Base-by-base conservation (phyloP, 2,797 vertebrate species). In the Tinamus major region DNA sequence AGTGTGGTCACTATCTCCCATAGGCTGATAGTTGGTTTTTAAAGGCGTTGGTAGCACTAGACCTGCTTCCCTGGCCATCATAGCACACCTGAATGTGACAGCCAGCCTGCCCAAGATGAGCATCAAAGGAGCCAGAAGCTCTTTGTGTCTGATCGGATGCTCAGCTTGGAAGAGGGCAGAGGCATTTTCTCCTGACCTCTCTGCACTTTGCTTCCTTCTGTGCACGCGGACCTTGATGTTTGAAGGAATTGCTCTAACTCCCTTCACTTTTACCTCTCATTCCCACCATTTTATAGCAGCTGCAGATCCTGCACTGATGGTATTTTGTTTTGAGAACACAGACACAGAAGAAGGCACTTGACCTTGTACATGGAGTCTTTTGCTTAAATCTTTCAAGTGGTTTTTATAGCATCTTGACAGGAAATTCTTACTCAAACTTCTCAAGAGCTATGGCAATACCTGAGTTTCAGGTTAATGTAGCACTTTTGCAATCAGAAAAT, bases 141-240 rank as follows among this genome's bases (percentile, higher is more conserved):
- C 53, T 58, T 79, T 56, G 27, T 55, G 41, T 3, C 56, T 29
- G n/a, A 41, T 37, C 33, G 37, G 48, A 37, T 33, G 42, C 42
- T 48, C 16, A 2, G 11, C 2, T 5, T 35, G 62, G 14, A 8
- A 33, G 3, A 26, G 51, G 63, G 20, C 55, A 19, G 75, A 46
- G 31, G 62, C 17, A 2, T 27, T 16, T 46, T 39, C 41, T n/a
- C 2, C 51, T 53, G 51, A 29, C 51, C 51, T 29, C 51, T 53
- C 51, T 5, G 16, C 31, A 9, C 8, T 4, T 18, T 37, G 41
- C 29, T 6, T 59, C 29, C 18, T 16, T 3, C 12, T n/a, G 3
- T 3, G 4, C 0, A 6, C 24, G 26, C 37, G 39, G 35, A 17
- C 7, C 14, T 15, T 0, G 0, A 2, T 10, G 59, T 82, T 35